phyloP scores from a whole-genome alignment of 2,797 vertebrate species.

The Micrastur ruficollis region DNA sequence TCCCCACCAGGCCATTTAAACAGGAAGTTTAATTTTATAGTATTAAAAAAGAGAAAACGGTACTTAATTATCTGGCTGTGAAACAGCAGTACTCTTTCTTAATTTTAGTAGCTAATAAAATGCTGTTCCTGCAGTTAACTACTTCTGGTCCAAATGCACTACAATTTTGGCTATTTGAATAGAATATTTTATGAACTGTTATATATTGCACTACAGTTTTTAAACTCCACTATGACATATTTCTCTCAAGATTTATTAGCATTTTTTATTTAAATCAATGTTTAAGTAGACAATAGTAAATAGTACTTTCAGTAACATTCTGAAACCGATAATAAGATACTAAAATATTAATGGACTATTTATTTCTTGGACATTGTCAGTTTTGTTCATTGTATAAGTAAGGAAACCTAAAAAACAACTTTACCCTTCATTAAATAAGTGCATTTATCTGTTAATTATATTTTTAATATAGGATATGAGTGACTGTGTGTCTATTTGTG shows the following conservation, averaged over 20 bases:
- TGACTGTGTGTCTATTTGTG: neutral
- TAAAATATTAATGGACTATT: neutral
- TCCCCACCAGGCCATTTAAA: slow-evolving; percentile 79
- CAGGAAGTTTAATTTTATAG: slow-evolving; percentile 87
- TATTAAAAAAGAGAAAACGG: slow-evolving; percentile 81
- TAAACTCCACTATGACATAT: slow-evolving; percentile 80
- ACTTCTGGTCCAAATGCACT: slow-evolving; percentile 77
- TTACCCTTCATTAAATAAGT: neutral
- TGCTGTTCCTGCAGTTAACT: slow-evolving; percentile 78
- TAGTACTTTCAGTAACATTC: neutral
- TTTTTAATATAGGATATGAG: neutral
- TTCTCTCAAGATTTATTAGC: slow-evolving; percentile 69
- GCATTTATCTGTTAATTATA: neutral
- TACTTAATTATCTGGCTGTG: slow-evolving; percentile 85
- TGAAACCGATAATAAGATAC: neutral
- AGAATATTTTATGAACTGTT: slow-evolving; percentile 84
- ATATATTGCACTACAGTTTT: slow-evolving; percentile 80
- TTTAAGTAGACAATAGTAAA: neutral
- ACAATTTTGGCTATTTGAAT: slow-evolving; percentile 70
- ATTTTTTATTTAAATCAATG: neutral
- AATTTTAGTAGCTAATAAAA: slow-evolving; percentile 86
- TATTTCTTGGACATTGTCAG: neutral
- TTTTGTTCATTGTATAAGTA: neutral
- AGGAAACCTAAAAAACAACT: neutral
- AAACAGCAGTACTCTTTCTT: slow-evolving; percentile 82